Evolutionary conservation across 2,797 vertebrate species (phyloP).

Genomic region (Manis javanica): DNA sequence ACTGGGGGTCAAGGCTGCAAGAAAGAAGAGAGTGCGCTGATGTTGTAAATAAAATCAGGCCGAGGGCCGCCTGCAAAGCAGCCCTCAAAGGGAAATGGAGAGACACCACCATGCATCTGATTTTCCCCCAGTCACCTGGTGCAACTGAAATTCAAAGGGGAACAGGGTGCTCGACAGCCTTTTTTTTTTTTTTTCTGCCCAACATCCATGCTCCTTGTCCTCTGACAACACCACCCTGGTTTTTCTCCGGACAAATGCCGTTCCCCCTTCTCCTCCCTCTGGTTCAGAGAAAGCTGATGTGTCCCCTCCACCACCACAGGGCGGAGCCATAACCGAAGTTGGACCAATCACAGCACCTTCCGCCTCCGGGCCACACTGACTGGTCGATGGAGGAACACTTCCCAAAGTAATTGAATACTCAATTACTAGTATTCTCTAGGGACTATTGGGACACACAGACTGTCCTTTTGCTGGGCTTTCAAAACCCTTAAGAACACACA

Average conservation of each 20-base stretch:
- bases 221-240: neutral
- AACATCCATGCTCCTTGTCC: neutral
- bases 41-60: neutral
- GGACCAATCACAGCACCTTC: neutral
- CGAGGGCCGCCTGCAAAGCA: neutral
- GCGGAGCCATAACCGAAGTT: neutral
- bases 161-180: neutral
- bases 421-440: neutral
- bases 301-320: neutral
- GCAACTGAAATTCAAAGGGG: neutral
- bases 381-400: neutral
- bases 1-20: constrained; percentile 2
- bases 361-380: neutral
- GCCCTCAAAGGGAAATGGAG: neutral
- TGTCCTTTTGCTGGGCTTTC: neutral
- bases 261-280: neutral
- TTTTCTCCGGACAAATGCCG: neutral
- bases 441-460: neutral
- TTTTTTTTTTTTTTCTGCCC: neutral
- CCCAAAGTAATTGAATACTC: neutral
- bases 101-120: neutral
- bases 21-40: neutral
- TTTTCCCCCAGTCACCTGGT: neutral
- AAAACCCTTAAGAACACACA: neutral
- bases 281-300: neutral